These are phyloP conservation scores for Oryzias woworae DNA, from an alignment of 2,113 vertebrate genomes.

Conservation along the genomic window DNA sequence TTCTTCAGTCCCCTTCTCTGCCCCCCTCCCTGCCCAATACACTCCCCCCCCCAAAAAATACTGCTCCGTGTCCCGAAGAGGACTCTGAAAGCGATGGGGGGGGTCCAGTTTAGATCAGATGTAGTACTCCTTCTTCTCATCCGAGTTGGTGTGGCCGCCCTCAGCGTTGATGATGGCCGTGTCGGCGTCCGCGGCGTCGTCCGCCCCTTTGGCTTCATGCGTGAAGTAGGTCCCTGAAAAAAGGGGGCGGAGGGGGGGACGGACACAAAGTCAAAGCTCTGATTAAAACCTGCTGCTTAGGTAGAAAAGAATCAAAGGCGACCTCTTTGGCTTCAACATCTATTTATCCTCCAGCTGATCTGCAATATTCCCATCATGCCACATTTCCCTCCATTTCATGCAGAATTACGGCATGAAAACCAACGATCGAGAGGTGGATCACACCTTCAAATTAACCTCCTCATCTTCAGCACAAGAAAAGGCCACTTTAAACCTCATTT, in stretches of 20 bases:
- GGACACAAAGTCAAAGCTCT: slow-evolving; percentile 42
- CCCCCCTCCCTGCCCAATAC: background rate
- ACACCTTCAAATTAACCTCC: slow-evolving; percentile 68
- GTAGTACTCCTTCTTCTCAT: slow-evolving; percentile 99
- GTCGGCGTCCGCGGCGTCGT: slow-evolving; percentile 96
- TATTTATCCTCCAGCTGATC: slow-evolving; percentile 45
- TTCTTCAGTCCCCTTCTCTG: slow-evolving; percentile 11
- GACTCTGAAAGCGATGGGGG: slow-evolving; percentile 75
- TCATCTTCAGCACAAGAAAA: slow-evolving; percentile 44
- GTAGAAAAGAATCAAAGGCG: slow-evolving; percentile 54
- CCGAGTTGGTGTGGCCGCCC: slow-evolving; percentile 96
- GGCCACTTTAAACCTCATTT: slow-evolving; percentile 59
- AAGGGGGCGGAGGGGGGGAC: slow-evolving; percentile 16
- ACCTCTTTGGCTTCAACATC: slow-evolving; percentile 30
- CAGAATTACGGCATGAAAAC: slow-evolving; percentile 59
- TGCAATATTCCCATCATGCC: slow-evolving; percentile 45
- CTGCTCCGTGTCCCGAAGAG: slow-evolving; percentile 65
- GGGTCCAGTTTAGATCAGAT: slow-evolving; percentile 83
- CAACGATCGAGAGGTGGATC: slow-evolving; percentile 58
- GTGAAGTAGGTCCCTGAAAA: slow-evolving; percentile 96
- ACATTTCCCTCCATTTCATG: slow-evolving; percentile 28
- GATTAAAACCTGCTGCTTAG: slow-evolving; percentile 42
- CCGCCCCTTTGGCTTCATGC: slow-evolving; percentile 99
- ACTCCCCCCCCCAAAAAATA: slow-evolving; percentile 12
- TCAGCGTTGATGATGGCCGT: slow-evolving; percentile 99